Conservation (phyloP, 2,888 invertebrate species). For the Sphaeridia pumilis region DNA sequence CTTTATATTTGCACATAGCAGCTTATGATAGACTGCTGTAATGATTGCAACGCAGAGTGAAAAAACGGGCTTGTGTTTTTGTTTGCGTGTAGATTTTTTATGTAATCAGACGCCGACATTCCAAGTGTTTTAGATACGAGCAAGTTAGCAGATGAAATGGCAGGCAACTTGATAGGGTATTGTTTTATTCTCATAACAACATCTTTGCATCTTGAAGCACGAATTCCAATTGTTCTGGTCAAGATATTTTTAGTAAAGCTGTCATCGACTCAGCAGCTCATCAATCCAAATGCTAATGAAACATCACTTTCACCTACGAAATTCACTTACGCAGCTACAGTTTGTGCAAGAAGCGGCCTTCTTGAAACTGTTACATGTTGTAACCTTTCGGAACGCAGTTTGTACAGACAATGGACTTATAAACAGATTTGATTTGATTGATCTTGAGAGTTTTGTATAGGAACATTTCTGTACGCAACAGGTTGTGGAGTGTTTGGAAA, state of each 20-base stretch:
- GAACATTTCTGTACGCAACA: no score
- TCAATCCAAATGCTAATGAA: background rate
- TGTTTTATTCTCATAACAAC: constrained; percentile 16
- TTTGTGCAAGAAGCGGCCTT: background rate
- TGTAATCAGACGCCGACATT: no score
- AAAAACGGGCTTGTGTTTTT: no score
- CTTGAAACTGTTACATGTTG: background rate
- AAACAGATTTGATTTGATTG: no score
- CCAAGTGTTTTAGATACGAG: no score
- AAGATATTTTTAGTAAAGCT: constrained; percentile 7
- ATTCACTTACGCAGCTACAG: background rate
- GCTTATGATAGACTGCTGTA: no score
- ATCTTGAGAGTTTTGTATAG: no score
- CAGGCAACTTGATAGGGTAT: constrained; percentile 16
- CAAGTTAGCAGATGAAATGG: no score
- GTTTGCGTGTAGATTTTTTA: no score
- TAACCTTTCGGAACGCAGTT: background rate
- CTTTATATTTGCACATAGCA: no score
- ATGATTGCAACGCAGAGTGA: no score
- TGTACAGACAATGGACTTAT: background rate
- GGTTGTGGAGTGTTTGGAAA: no score
- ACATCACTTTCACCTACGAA: background rate
- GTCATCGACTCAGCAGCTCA: background rate
- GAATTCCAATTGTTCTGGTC: constrained; percentile 16
- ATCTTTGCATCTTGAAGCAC: constrained; percentile 16